Percentiles rank a stretch among this genome's conserved stretches.
These are phyloP conservation scores for Cryptocheilus praepositus DNA, from an alignment of 2,888 invertebrate species.

Conservation along the genomic window DNA sequence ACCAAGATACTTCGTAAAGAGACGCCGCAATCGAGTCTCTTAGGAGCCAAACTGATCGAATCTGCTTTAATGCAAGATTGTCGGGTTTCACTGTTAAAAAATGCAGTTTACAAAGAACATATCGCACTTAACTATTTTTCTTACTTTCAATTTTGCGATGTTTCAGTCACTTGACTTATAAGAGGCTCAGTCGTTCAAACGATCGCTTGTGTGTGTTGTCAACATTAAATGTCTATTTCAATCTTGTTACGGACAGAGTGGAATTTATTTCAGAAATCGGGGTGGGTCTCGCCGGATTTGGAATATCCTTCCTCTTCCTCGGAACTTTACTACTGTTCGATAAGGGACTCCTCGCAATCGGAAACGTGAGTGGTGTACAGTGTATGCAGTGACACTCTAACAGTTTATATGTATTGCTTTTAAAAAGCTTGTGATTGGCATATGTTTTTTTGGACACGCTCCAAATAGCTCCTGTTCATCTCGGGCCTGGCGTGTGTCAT, in stretches of 20 bases:
- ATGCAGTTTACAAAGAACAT: no score
- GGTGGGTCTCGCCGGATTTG: slow-evolving; percentile 96
- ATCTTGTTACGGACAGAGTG: background rate
- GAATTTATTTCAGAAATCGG: slow-evolving; percentile 89
- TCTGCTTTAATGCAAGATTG: no score
- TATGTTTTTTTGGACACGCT: background rate
- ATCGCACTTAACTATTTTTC: no score
- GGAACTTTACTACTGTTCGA: slow-evolving; percentile 96
- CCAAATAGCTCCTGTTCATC: slow-evolving; percentile 92
- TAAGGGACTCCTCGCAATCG: slow-evolving; percentile 97
- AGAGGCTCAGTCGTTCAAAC: no score
- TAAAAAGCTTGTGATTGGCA: background rate
- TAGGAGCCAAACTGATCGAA: no score
- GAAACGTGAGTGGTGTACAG: slow-evolving; percentile 87
- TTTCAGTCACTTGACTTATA: no score
- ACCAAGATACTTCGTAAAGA: background rate
- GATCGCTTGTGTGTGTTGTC: no score
- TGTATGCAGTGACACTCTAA: background rate
- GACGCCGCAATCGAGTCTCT: no score
- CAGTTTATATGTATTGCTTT: background rate
- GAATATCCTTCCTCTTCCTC: slow-evolving; percentile 94
- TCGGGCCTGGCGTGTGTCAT: slow-evolving; percentile 96
- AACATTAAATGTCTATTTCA: no score
- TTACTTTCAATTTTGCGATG: no score
- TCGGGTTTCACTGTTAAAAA: no score